Conservation (phyloP, 2,888 invertebrate genomes). For the Antheraea assamensis region DNA sequence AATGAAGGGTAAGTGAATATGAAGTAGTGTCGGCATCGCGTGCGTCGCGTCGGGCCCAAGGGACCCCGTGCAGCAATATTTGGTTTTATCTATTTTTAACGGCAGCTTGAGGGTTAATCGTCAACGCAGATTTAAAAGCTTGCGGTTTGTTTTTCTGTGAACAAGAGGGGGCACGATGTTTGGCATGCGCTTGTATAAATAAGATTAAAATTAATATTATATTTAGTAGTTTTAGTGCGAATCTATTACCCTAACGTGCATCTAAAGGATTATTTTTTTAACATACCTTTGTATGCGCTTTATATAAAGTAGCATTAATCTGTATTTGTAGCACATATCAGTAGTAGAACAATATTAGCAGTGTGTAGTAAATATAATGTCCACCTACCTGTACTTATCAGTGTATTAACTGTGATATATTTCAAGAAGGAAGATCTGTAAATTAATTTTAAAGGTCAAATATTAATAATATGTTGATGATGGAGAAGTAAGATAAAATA, state of each 20-base stretch:
- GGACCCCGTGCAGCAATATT: constrained; percentile 63
- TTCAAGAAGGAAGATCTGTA: neutral
- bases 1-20: constrained; percentile 66
- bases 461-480: neutral
- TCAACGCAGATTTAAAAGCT: constrained; percentile 61
- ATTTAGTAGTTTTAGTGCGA: constrained; percentile 20
- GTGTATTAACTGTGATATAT: constrained; percentile 34
- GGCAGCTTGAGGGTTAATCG: constrained; percentile 69
- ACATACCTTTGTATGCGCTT: neutral
- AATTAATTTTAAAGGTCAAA: neutral
- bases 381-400: no score
- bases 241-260: neutral
- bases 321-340: no score
- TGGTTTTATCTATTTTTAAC: constrained; percentile 79
- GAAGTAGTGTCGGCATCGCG: constrained; percentile 58
- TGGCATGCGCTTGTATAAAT: constrained; percentile 33
- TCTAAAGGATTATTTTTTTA: neutral
- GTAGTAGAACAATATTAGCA: no score
- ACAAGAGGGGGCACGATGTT: constrained; percentile 36
- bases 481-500: neutral
- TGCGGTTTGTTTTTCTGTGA: constrained; percentile 46
- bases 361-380: no score
- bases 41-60: constrained; percentile 51
- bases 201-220: constrained; percentile 21
- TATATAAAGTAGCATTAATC: no score